Evolutionary conservation across 2,888 invertebrate species (phyloP).

Genomic region (Atrina japonica): DNA sequence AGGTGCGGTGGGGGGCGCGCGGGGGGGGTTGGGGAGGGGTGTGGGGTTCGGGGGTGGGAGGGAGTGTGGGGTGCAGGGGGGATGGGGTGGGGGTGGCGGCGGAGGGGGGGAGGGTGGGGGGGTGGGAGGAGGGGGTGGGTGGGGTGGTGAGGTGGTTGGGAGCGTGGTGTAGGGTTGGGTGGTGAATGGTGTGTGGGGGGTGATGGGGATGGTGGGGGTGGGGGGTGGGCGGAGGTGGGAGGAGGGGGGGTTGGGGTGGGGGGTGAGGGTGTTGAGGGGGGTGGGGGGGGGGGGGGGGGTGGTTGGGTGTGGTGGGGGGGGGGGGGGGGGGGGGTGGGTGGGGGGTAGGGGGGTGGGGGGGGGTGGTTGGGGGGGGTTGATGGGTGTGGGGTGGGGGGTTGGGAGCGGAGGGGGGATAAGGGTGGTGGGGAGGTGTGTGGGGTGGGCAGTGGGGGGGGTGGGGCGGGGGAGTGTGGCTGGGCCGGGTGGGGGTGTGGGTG

Average conservation of each 20-base stretch:
- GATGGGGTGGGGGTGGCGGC: neutral
- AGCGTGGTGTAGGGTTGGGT: neutral
- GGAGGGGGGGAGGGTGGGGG: neutral
- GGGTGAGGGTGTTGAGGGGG: too few species aligned
- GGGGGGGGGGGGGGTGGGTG: too few species aligned
- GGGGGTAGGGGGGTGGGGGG: too few species aligned
- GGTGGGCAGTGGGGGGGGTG: neutral
- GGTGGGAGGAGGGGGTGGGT: neutral
- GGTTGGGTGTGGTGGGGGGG: too few species aligned
- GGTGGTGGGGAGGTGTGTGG: neutral
- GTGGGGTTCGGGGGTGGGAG: too few species aligned
- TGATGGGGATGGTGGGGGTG: neutral
- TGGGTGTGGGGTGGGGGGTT: neutral
- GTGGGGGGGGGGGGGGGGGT: too few species aligned
- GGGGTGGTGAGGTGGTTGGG: neutral
- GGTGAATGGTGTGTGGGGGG: neutral
- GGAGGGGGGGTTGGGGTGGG: too few species aligned
- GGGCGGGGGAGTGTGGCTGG: neutral
- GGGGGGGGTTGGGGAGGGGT: neutral
- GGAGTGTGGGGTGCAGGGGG: neutral
- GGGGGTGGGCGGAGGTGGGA: too few species aligned
- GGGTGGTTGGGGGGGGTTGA: too few species aligned
- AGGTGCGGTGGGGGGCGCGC: neutral
- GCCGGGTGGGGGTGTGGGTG: too few species aligned
- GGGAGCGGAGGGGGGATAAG: neutral